Evolutionary conservation across 2,797 vertebrate species (phyloP).

Genomic region (Ficedula albicollis): DNA sequence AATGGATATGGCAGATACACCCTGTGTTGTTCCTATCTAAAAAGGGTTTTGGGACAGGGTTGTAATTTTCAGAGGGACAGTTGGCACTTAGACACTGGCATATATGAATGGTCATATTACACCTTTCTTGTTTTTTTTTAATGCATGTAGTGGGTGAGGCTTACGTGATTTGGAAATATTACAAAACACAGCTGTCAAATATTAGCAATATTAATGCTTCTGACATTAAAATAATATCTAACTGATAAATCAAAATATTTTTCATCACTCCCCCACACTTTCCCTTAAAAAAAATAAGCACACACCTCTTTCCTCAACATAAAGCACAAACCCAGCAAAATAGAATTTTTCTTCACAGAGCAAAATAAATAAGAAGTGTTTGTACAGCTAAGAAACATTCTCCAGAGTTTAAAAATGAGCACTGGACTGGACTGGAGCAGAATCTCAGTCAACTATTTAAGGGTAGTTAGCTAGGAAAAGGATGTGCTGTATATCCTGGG

Average conservation of each 20-base stretch:
- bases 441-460: neutral
- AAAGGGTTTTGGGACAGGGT: neutral
- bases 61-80: neutral
- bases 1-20: neutral
- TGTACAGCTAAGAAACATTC: slow-evolving; percentile 17
- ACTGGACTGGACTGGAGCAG: neutral
- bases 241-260: neutral
- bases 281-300: neutral
- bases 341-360: neutral
- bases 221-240: neutral
- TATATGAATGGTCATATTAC: neutral
- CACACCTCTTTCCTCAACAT: neutral
- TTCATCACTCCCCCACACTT: neutral
- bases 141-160: neutral
- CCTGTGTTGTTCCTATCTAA: rapidly evolving
- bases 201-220: slow-evolving; percentile 7
- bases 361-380: slow-evolving; percentile 1
- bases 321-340: neutral
- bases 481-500: neutral
- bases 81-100: neutral
- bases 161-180: neutral
- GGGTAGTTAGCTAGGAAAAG: neutral
- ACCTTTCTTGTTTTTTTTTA: neutral
- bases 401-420: neutral
- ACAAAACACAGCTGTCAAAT: neutral